phyloP scores from a whole-genome alignment of 2,113 vertebrate species.

The Siniperca knerii region DNA sequence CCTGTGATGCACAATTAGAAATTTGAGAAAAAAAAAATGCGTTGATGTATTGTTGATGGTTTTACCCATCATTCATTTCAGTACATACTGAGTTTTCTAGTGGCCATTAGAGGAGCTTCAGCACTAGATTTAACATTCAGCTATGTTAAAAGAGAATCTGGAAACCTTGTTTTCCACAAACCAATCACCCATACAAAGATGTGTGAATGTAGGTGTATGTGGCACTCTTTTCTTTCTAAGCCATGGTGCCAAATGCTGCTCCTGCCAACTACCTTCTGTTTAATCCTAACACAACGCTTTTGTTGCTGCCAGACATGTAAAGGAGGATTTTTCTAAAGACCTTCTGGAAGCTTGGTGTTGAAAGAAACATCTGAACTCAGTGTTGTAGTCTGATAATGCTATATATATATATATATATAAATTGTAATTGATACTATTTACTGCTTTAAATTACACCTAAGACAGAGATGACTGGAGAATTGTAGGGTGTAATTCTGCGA shows the following conservation, averaged over 20 bases:
- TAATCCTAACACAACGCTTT: slow-evolving; percentile 7
- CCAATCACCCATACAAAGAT: neutral
- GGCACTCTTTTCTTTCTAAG: neutral
- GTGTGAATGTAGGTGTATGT: neutral
- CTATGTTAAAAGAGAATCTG: too few relatives aligned
- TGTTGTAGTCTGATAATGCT: neutral
- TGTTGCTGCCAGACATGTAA: neutral
- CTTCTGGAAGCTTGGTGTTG: neutral
- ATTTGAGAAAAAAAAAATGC: neutral
- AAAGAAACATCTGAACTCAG: neutral
- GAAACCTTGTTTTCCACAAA: neutral
- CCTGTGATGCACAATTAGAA: neutral
- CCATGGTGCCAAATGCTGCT: neutral
- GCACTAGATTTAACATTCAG: neutral
- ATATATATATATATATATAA: neutral
- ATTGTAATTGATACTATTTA: neutral
- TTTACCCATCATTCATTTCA: neutral
- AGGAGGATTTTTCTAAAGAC: neutral
- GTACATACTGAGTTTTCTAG: neutral
- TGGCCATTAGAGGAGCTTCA: neutral
- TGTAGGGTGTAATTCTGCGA: slow-evolving; percentile 32
- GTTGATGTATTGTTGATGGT: neutral
- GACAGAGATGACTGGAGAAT: slow-evolving; percentile 23
- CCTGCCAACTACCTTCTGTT: neutral
- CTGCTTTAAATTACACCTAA: slow-evolving; percentile 20